These are phyloP conservation scores for Ectemnius cavifrons DNA, from an alignment of 2,888 invertebrate genomes.

Conservation along the genomic window DNA sequence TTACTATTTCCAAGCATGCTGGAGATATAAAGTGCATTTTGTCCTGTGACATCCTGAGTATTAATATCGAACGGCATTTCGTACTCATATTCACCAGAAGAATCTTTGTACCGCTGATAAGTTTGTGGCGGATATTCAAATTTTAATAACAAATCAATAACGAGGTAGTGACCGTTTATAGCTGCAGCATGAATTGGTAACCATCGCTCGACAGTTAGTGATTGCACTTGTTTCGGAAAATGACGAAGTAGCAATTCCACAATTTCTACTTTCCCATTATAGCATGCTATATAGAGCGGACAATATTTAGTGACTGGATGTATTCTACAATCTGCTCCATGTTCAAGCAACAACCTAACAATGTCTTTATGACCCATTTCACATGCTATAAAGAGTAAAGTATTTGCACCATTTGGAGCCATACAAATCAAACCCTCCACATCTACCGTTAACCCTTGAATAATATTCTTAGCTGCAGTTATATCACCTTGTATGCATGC, in stretches of 20 bases:
- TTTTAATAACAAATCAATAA: slow-evolving; percentile 89
- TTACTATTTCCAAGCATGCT: slow-evolving; percentile 90
- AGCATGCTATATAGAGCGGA: slow-evolving; percentile 93
- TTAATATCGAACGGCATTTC: slow-evolving; percentile 95
- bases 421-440: slow-evolving; percentile 90
- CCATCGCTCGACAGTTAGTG: slow-evolving; percentile 95
- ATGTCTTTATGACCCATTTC: slow-evolving; percentile 90
- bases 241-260: slow-evolving; percentile 86
- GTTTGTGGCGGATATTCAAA: slow-evolving; percentile 89
- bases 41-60: slow-evolving; percentile 92
- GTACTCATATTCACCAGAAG: slow-evolving; percentile 89
- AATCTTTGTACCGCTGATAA: slow-evolving; percentile 84
- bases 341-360: slow-evolving; percentile 87
- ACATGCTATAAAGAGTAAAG: slow-evolving; percentile 92
- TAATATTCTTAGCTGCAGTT: slow-evolving; percentile 82
- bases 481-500: slow-evolving; percentile 88
- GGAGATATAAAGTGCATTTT: slow-evolving; percentile 94
- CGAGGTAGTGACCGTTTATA: slow-evolving; percentile 89
- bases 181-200: slow-evolving; percentile 95
- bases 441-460: slow-evolving; percentile 83
- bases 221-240: slow-evolving; percentile 91
- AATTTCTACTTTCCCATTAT: slow-evolving; percentile 90
- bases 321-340: slow-evolving; percentile 92
- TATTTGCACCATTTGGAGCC: slow-evolving; percentile 93
- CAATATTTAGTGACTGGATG: slow-evolving; percentile 95